A percentile compares a stretch with the other conserved stretches of the same genome.
Conservation (phyloP, 1,140 invertebrate species). For the Drosophila oshimai region DNA sequence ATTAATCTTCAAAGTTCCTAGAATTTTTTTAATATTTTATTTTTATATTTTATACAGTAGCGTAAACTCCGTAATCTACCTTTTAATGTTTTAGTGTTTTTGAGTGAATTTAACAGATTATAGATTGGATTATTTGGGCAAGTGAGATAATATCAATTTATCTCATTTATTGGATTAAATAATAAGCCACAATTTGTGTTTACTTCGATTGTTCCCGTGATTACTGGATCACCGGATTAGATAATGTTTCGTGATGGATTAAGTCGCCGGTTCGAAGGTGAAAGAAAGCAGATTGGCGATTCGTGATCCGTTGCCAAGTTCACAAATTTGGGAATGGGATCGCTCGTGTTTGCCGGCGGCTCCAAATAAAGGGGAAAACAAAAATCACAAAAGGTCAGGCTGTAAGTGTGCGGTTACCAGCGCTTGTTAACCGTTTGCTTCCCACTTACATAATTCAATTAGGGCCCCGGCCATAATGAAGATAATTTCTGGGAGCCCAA, state of each 20-base stretch:
- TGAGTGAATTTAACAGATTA: too few species aligned
- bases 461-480: slow-evolving; percentile 33
- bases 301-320: slow-evolving; percentile 66
- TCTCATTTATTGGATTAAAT: slow-evolving; percentile 4
- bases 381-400: slow-evolving; percentile 44
- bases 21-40: too few species aligned
- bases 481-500: slow-evolving; percentile 3
- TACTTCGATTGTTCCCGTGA: slow-evolving; percentile 15
- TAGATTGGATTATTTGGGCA: not conserved
- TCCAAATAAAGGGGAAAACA: slow-evolving; percentile 33
- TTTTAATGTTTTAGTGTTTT: too few species aligned
- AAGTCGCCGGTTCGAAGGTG: slow-evolving; percentile 23
- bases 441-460: slow-evolving; percentile 72
- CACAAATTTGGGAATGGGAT: slow-evolving; percentile 24
- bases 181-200: not conserved
- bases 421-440: slow-evolving; percentile 56
- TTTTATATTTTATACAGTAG: too few species aligned
- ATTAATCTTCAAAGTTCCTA: too few species aligned
- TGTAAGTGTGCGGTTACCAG: not conserved
- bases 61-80: too few species aligned
- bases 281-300: slow-evolving; percentile 49
- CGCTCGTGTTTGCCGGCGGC: slow-evolving; percentile 43
- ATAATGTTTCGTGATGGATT: slow-evolving; percentile 51
- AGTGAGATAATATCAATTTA: slow-evolving; percentile 1
- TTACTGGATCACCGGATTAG: slow-evolving; percentile 36